These are phyloP conservation scores for Actinopyga echinites DNA, from an alignment of 53 echinoderm and acorn worm species.

Conservation along the genomic window DNA sequence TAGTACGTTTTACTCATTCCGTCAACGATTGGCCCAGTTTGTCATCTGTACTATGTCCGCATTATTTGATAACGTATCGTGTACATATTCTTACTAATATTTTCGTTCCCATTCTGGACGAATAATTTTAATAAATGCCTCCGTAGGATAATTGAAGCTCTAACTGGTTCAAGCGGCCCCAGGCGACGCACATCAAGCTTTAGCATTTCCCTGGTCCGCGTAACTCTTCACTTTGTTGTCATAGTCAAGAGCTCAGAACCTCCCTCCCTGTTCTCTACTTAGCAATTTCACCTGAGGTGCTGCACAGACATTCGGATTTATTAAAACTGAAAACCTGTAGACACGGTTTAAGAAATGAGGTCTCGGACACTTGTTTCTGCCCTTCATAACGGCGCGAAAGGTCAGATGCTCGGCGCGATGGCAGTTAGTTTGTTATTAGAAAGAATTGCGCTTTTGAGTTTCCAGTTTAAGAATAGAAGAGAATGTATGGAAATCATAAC, in stretches of 20 bases:
- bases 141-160: constrained; percentile 25
- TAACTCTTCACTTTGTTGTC: constrained; percentile 36
- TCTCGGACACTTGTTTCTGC: too few species aligned
- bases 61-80: constrained; percentile 26
- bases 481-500: too few species aligned
- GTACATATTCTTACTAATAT: constrained; percentile 34
- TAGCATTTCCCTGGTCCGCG: background rate
- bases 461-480: too few species aligned
- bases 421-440: too few species aligned
- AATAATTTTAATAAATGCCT: constrained; percentile 42
- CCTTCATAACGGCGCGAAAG: too few species aligned
- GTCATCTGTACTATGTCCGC: constrained; percentile 22
- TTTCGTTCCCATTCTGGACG: constrained; percentile 15
- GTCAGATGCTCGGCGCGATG: too few species aligned
- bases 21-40: constrained; percentile 26
- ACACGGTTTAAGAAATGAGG: too few species aligned
- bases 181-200: constrained; percentile 20
- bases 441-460: too few species aligned
- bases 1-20: background rate
- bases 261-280: background rate
- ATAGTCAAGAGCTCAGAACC: constrained; percentile 27
- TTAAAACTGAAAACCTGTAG: constrained; percentile 20
- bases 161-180: constrained; percentile 37
- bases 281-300: constrained; percentile 21
- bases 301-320: constrained; percentile 19